These are phyloP conservation scores for Rhabditoides inermis DNA, from an alignment of 2,888 invertebrate genomes.

Conservation along the genomic window DNA sequence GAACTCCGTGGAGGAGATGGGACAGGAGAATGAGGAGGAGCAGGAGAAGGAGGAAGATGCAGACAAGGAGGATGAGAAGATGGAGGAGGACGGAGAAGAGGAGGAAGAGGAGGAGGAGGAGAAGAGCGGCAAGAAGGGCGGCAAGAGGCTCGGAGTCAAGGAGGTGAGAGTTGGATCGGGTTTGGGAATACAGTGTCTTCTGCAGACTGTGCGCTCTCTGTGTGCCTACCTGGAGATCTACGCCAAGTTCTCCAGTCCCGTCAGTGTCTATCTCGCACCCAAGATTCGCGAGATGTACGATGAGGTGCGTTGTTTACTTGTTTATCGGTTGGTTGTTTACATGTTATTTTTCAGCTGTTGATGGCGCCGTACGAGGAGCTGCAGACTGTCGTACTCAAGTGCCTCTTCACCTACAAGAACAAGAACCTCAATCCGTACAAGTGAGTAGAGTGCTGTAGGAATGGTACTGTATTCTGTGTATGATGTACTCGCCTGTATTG, in stretches of 20 bases:
- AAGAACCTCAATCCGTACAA: constrained; percentile 71
- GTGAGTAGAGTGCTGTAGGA: constrained; percentile 43
- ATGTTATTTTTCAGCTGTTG: constrained; percentile 64
- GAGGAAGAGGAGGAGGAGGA: constrained; percentile 25
- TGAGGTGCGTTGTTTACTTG: constrained; percentile 21
- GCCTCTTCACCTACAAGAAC: constrained; percentile 75
- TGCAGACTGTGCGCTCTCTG: constrained; percentile 20
- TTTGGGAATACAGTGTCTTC: no score
- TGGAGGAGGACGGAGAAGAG: constrained; percentile 26
- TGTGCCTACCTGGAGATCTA: constrained; percentile 55
- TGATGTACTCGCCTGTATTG: constrained; percentile 10
- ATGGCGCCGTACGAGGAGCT: constrained; percentile 70
- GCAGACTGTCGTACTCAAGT: constrained; percentile 77
- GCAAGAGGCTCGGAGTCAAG: background rate
- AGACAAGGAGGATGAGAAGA: constrained; percentile 33
- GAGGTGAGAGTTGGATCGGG: background rate
- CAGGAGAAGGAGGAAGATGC: constrained; percentile 10
- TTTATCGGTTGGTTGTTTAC: constrained; percentile 1
- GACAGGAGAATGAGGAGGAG: background rate
- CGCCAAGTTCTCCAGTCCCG: constrained; percentile 72
- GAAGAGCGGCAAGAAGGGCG: constrained; percentile 5
- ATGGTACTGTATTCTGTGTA: constrained; percentile 2
- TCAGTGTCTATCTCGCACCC: constrained; percentile 68
- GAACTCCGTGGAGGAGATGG: constrained; percentile 2
- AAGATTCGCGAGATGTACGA: constrained; percentile 62